These are phyloP conservation scores for Huso huso DNA, from an alignment of 2,797 vertebrate genomes.

Conservation along the genomic window DNA sequence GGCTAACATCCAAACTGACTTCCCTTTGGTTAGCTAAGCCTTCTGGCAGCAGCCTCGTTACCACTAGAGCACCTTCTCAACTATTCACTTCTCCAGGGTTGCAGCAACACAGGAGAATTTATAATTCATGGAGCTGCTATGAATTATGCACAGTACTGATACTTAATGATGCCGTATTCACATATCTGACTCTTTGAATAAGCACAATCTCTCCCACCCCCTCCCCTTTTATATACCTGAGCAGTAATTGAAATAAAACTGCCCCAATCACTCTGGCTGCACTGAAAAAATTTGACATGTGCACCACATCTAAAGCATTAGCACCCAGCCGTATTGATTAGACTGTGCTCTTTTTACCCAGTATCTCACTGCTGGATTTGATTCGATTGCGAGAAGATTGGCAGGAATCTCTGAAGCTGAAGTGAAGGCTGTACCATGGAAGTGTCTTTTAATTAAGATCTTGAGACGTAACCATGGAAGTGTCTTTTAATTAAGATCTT, in stretches of 20 bases:
- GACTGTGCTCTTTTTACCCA: constrained; percentile 38
- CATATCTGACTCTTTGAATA: constrained; percentile 50
- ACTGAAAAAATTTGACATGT: constrained; percentile 40
- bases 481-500: constrained; percentile 58
- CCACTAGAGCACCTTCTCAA: too few relatives aligned
- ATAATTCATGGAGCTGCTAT: constrained; percentile 80
- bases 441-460: constrained; percentile 58
- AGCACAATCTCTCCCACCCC: constrained; percentile 30
- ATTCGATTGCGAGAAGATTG: constrained; percentile 41
- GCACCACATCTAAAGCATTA: constrained; percentile 30
- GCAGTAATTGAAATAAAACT: constrained; percentile 59
- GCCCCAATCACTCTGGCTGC: constrained; percentile 52
- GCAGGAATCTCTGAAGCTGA: constrained; percentile 43
- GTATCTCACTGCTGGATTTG: constrained; percentile 49
- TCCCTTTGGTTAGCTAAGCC: constrained; percentile 34
- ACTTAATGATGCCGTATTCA: constrained; percentile 80
- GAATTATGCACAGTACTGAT: constrained; percentile 83
- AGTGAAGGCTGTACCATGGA: constrained; percentile 30
- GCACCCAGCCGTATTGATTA: constrained; percentile 60
- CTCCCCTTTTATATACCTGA: constrained; percentile 24
- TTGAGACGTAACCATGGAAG: constrained; percentile 31
- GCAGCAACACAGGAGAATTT: constrained; percentile 65
- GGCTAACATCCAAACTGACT: constrained; percentile 42
- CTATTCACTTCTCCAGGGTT: constrained; percentile 30
- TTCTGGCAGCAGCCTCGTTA: constrained; percentile 32